Conservation (phyloP, 2,888 invertebrate species). For the Sthenelais limicola region DNA sequence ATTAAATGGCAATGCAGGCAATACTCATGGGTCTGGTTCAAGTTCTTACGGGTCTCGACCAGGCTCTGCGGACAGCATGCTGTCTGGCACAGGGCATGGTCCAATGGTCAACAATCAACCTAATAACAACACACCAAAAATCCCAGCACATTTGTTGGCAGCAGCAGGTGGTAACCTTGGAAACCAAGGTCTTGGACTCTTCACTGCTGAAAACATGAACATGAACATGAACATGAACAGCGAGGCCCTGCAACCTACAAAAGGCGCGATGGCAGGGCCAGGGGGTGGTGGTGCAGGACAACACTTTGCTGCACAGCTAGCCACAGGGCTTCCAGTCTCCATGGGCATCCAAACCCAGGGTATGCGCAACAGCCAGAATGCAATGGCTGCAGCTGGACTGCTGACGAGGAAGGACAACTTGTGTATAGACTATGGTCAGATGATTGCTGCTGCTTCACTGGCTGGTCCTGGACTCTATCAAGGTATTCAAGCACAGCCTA, state of each 20-base stretch:
- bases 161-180: background rate
- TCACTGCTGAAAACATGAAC: background rate
- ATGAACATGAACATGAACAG: no score
- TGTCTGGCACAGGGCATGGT: slow-evolving; percentile 1
- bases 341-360: slow-evolving; percentile 1
- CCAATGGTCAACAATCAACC: slow-evolving; percentile 4
- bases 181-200: background rate
- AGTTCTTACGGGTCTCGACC: slow-evolving; percentile 33
- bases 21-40: slow-evolving; percentile 35
- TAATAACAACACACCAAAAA: background rate
- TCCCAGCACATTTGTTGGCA: background rate
- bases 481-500: slow-evolving; percentile 20
- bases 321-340: slow-evolving; percentile 11
- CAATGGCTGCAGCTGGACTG: background rate
- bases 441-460: slow-evolving; percentile 8
- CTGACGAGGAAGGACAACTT: slow-evolving; percentile 2
- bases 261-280: slow-evolving; percentile 1
- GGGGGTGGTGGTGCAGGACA: background rate
- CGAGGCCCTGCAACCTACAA: no score
- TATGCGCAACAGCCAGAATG: slow-evolving; percentile 12
- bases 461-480: slow-evolving; percentile 19
- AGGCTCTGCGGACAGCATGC: slow-evolving; percentile 35
- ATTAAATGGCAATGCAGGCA: slow-evolving; percentile 7
- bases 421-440: slow-evolving; percentile 25
- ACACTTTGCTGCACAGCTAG: slow-evolving; percentile 6